Evolutionary conservation across 2,888 invertebrate genomes (phyloP), one percentile per base, ranked within the genome.

Genomic region (Eulithis testata): DNA sequence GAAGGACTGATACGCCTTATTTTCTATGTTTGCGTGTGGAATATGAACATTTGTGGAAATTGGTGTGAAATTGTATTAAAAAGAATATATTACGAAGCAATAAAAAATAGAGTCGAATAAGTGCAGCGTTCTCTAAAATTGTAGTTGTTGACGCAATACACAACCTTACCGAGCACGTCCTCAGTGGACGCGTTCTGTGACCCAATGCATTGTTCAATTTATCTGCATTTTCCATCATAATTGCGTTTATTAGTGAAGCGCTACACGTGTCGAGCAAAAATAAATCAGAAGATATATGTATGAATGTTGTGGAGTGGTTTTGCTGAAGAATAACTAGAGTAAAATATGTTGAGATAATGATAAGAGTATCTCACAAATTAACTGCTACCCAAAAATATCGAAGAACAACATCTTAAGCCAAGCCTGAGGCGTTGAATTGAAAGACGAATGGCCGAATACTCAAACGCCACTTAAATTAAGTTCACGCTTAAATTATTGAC

Each of bases 1-100:
- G 68, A 66, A 71, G 75, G 72, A 78, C 76, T 76, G 77, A 76
- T 72, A 66, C 68, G 77, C 77, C 75, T 76, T 76, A 77, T 71
- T 74, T 73, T 75, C 66, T 69, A 69, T 71, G 68, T 69, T 68
- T 71, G 65, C 66, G 60, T 65, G 62, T 65, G 66, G 14, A 51
- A 55, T 27, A 58, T 62, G 37, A 51, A 59, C 44, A 52, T 57
- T 7, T 53, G 14, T 37, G 12, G n/a, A 12, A 44, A 60, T 37
- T 61, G 55, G 55, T 55, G 40, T 61, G 40, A 55, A 11, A 14
- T 40, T 40, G n/a, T 11, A 37, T 37, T 37, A 21, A 40, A 53
- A 36, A 36, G n/a, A 47, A 14, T 14, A 40, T 40, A 31, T 5
- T 44, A 11, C 11, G n/a, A 3, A 44, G 47, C 47, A 14, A 47